Base-by-base conservation (phyloP, 2,113 vertebrate species). In the Diphyllodes magnificus region DNA sequence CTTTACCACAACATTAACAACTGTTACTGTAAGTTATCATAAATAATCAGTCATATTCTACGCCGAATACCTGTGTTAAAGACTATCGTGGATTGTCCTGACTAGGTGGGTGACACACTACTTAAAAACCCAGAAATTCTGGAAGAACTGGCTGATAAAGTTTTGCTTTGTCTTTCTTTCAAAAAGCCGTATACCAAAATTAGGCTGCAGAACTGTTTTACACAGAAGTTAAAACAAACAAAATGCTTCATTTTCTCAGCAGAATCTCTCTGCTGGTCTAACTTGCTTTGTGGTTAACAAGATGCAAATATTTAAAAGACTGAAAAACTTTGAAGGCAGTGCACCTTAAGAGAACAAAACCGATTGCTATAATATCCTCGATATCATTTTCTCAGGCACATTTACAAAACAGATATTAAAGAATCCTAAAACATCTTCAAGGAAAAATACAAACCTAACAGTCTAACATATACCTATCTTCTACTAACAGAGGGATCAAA, bases 401-500 rank as follows among this genome's bases (percentile, higher is more conserved):
- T 84, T 82, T 95, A 86, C 47, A 91, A 97, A 96, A 92, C 18
- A 70, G 70, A 59, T 54, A 64, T 73, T 72, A 93, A 53, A 92
- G 37, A 63, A 60, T 77, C 24, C 84, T 51, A 79, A 25, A 95
- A 82, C 8, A 84, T n/a, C 57, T 75, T 87, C 50, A 84, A 94
- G 47, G 20, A 87, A 78, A 90, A 91, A 76, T 25, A 44, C 17
- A 82, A 59, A 88, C 33, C 5, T 47, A 73, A 45, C 12, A 22
- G 13, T 66, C 22, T 49, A 70, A 64, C 5, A 53, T 3, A 24
- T 11, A 70, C 18, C 14, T 53, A 11, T 51, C 8, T 64, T 76
- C 27, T 54, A 35, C 15, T 66, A 69, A 69, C 14, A 92, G 18
- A 76, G 61, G 69, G 28, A 93, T 89, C 68, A 95, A 94, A 97